phyloP scores from a whole-genome alignment of 2,888 invertebrate species.

The Sminthurides aquaticus region DNA sequence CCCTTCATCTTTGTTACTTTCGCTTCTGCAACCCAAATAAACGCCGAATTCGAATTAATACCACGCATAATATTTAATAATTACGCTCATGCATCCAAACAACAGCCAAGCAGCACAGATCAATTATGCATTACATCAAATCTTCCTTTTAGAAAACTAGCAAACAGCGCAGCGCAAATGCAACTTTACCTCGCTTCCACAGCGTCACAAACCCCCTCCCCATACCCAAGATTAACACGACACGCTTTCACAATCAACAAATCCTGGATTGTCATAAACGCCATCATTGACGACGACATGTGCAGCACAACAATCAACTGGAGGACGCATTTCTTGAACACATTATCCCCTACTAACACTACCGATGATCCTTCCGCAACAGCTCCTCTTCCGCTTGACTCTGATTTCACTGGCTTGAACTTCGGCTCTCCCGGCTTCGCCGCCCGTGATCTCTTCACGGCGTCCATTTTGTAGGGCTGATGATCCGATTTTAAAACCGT shows the following conservation, averaged over 20 bases:
- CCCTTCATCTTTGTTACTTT: conserved; percentile 56
- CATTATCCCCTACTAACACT: too few relatives aligned
- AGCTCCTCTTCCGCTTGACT: too few relatives aligned
- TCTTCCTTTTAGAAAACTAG: too few relatives aligned
- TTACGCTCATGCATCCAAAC: too few relatives aligned
- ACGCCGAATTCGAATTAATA: too few relatives aligned
- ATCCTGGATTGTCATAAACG: conserved; percentile 69
- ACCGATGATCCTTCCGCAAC: too few relatives aligned
- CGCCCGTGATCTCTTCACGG: neutral
- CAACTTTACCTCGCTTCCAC: conserved; percentile 50
- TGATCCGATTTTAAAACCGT: neutral
- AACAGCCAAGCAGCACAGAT: too few relatives aligned
- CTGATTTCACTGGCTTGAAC: neutral
- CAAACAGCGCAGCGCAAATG: too few relatives aligned
- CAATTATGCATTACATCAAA: too few relatives aligned
- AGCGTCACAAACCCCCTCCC: conserved; percentile 61
- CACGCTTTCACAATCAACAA: conserved; percentile 73
- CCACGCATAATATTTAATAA: too few relatives aligned
- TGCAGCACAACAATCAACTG: conserved; percentile 66
- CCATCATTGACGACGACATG: conserved; percentile 79
- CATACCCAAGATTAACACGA: conserved; percentile 62
- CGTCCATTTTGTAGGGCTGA: neutral
- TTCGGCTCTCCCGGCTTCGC: neutral
- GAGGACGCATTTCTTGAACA: neutral
- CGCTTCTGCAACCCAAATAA: conserved; percentile 39